phyloP scores from a whole-genome alignment of 2,113 vertebrate species.

The Mixornis gularis region DNA sequence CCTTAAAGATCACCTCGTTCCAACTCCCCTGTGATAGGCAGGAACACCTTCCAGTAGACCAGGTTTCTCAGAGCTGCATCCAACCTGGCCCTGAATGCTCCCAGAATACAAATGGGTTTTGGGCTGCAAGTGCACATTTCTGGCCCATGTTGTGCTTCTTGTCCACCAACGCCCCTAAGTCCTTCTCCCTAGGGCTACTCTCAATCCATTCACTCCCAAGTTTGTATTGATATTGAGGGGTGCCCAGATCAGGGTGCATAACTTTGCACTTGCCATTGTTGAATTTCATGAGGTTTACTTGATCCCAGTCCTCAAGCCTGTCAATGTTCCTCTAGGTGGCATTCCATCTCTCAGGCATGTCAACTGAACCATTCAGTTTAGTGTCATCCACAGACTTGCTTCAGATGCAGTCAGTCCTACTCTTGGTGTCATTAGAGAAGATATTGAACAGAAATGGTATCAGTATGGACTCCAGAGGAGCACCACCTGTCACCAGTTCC shows the following conservation, averaged over 20 bases:
- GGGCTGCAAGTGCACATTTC: neutral
- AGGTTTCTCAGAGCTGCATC: neutral
- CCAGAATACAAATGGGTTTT: neutral
- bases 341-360: neutral
- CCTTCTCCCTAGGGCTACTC: neutral
- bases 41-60: too few relatives aligned
- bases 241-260: neutral
- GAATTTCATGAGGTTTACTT: neutral
- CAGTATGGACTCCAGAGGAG: neutral
- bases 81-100: too few relatives aligned
- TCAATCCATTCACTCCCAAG: fast-evolving
- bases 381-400: neutral
- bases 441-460: fast-evolving
- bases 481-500: neutral
- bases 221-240: fast-evolving
- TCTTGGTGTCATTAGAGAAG: neutral
- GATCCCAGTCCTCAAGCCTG: neutral
- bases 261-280: neutral
- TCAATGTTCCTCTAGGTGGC: neutral
- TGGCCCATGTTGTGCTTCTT: neutral
- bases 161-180: too few relatives aligned
- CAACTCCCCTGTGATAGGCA: fast-evolving
- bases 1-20: neutral
- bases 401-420: neutral
- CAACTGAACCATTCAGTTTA: neutral